Evolutionary conservation across 2,797 vertebrate species (phyloP).

Genomic region (Luscinia luscinia): DNA sequence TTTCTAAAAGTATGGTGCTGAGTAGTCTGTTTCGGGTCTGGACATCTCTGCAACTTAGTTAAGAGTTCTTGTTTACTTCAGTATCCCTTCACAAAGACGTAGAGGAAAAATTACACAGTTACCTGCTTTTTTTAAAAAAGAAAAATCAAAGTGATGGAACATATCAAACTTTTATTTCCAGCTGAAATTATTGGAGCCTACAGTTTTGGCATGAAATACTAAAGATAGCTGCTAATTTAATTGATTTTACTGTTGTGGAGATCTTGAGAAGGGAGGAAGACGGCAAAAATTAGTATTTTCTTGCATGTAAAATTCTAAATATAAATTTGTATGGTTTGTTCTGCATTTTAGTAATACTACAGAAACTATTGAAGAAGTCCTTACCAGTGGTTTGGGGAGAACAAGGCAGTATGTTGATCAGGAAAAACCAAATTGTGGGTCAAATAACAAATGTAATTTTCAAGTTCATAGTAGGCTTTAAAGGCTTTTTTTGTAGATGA

Average conservation of each 20-base stretch:
- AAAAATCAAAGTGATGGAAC: not conserved
- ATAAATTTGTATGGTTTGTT: not conserved
- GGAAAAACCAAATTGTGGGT: not conserved
- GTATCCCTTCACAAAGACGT: not conserved
- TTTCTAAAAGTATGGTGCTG: not conserved
- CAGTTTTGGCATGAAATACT: not conserved
- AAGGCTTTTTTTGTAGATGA: not conserved
- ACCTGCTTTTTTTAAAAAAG: not conserved
- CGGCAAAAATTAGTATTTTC: not conserved
- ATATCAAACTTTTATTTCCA: not conserved
- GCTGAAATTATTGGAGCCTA: not conserved
- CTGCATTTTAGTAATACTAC: not conserved
- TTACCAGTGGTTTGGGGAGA: not conserved
- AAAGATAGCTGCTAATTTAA: not conserved
- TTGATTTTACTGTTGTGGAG: not conserved
- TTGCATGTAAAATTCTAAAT: not conserved
- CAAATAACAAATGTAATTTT: not conserved
- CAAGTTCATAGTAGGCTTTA: not conserved
- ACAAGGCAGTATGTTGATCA: not conserved
- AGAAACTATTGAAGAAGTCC: not conserved
- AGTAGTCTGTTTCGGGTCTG: not conserved
- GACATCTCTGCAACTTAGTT: not conserved
- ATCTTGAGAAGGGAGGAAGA: not conserved
- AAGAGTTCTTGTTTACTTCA: not conserved
- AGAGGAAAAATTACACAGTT: not conserved